A percentile compares a stretch with the other conserved stretches of the same genome.
These are phyloP conservation scores for Sebastes hubbsi DNA, from an alignment of 2,797 vertebrate genomes.

Conservation along the genomic window DNA sequence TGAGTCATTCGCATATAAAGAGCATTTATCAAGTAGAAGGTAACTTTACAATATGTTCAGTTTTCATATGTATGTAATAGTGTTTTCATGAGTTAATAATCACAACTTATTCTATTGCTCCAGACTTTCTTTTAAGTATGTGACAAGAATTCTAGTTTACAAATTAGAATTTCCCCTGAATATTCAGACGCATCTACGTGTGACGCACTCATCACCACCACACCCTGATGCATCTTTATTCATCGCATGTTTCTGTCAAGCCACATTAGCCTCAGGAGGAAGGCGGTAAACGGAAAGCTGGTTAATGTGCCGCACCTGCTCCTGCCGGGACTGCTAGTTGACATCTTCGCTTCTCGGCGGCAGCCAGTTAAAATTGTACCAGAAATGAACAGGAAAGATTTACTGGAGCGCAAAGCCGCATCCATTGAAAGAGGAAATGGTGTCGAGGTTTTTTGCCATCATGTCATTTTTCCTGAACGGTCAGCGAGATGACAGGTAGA, in stretches of 20 bases:
- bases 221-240: slow-evolving; percentile 36
- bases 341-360: slow-evolving; percentile 58
- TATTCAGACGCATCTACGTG: background rate
- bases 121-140: background rate
- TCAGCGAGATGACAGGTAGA: slow-evolving; percentile 73
- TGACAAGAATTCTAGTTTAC: background rate
- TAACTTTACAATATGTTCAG: background rate
- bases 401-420: slow-evolving; percentile 50
- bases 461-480: slow-evolving; percentile 72
- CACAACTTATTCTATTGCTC: background rate
- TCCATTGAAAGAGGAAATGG: slow-evolving; percentile 80
- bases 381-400: slow-evolving; percentile 68
- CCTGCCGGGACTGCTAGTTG: slow-evolving; percentile 47
- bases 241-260: slow-evolving; percentile 64
- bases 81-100: background rate
- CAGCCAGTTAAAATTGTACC: slow-evolving; percentile 64
- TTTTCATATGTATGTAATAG: background rate
- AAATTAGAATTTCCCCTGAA: background rate
- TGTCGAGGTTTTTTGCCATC: slow-evolving; percentile 62
- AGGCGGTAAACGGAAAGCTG: slow-evolving; percentile 35
- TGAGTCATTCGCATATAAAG: slow-evolving; percentile 15
- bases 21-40: background rate
- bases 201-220: slow-evolving; percentile 10
- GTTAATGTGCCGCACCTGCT: slow-evolving; percentile 63
- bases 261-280: slow-evolving; percentile 58